Percentiles rank a stretch among this genome's conserved stretches.
These are phyloP conservation scores for Cheilinus undulatus DNA, from an alignment of 2,113 vertebrate genomes.

Conservation along the genomic window DNA sequence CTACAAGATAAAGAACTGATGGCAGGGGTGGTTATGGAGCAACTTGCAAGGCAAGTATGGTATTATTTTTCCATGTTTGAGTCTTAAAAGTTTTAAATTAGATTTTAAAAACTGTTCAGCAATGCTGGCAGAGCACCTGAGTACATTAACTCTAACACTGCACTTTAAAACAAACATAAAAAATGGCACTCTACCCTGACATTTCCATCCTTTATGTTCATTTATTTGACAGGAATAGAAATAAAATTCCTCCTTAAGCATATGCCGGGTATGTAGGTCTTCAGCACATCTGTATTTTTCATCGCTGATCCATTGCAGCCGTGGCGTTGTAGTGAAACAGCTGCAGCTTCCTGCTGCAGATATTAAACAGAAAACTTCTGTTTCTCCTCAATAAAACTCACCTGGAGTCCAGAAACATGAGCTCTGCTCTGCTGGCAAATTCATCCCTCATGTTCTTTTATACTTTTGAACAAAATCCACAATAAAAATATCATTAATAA, in stretches of 20 bases:
- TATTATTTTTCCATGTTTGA: no score
- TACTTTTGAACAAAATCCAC: not conserved
- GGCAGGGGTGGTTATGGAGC: no score
- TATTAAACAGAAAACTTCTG: conserved; percentile 21
- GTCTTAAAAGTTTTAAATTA: no score
- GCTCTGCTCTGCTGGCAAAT: not conserved
- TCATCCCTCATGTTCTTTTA: not conserved
- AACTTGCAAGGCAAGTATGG: no score
- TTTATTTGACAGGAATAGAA: no score
- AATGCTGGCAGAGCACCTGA: no score
- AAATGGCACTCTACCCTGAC: no score
- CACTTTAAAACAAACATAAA: no score
- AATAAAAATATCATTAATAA: not conserved
- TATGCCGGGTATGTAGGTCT: not conserved
- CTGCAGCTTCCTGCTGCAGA: conserved; percentile 8
- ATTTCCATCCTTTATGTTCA: no score
- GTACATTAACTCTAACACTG: no score
- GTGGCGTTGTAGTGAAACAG: not conserved
- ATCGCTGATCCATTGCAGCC: not conserved
- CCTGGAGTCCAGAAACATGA: not conserved
- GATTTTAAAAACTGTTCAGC: no score
- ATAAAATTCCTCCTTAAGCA: not conserved
- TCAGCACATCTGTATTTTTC: not conserved
- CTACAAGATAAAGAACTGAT: no score
- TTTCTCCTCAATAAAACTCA: not conserved